Percentiles rank a stretch among this genome's conserved stretches.
Evolutionary conservation across 2,113 vertebrate genomes (phyloP).

Genomic region (Merops nubicus): DNA sequence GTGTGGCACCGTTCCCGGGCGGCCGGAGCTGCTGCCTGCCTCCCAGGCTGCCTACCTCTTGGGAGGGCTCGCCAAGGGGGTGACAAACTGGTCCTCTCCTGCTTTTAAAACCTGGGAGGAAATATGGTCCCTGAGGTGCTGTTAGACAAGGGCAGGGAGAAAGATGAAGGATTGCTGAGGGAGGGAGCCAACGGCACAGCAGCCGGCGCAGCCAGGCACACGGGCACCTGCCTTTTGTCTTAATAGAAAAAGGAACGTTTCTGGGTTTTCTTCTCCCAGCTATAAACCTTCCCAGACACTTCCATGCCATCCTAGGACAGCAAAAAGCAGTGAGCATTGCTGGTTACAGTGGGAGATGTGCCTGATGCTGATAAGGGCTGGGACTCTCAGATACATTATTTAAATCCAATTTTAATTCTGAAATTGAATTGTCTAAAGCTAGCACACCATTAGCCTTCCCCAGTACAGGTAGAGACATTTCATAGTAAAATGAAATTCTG

Average conservation of each 20-base stretch:
- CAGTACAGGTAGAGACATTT: not conserved
- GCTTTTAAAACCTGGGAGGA: not conserved
- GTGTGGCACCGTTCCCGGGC: not conserved
- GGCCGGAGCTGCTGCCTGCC: not conserved
- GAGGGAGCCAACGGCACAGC: not conserved
- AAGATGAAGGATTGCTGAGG: not conserved
- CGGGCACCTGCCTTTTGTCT: not conserved
- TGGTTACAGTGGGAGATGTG: not conserved
- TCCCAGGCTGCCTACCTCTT: not conserved
- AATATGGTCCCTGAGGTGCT: not conserved
- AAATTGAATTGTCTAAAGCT: not conserved
- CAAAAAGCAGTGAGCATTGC: not conserved
- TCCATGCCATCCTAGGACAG: not conserved
- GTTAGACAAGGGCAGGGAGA: not conserved
- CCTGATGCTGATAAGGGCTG: not conserved
- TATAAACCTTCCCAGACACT: not conserved
- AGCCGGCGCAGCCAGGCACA: rapidly evolving
- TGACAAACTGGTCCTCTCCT: not conserved
- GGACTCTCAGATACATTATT: not conserved
- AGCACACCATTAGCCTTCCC: not conserved
- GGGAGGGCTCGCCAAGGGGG: not conserved
- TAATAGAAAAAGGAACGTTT: not conserved
- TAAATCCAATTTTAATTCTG: not conserved
- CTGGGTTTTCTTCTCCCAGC: not conserved
- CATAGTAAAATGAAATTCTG: not conserved